phyloP scores from a whole-genome alignment of 2,113 vertebrate species.

The Cyphomyrus discorhynchus region DNA sequence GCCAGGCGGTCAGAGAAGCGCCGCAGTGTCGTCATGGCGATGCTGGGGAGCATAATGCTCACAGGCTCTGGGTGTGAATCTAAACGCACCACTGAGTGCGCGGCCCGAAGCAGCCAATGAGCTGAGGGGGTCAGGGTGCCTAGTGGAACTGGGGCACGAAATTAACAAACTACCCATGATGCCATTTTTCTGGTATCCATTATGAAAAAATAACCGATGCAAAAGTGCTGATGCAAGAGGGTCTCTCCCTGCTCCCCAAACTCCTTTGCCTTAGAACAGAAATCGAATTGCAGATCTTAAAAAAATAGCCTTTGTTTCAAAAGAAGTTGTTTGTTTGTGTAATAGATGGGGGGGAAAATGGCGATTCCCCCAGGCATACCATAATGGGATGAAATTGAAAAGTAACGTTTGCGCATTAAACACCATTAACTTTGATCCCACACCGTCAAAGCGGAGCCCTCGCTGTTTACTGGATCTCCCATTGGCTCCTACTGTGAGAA shows the following conservation, averaged over 20 bases:
- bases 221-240: background rate
- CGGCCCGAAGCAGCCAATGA: background rate
- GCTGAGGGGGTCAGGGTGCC: background rate
- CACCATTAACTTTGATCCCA: slow-evolving; percentile 27
- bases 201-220: background rate
- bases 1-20: background rate
- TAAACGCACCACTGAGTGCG: background rate
- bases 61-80: background rate
- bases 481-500: slow-evolving; percentile 10
- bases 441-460: slow-evolving; percentile 12
- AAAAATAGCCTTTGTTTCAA: background rate
- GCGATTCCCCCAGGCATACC: slow-evolving; percentile 2
- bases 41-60: background rate
- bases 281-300: background rate
- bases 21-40: background rate
- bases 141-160: background rate
- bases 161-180: background rate
- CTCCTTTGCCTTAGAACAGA: background rate
- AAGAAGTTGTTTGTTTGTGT: slow-evolving; percentile 16
- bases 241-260: background rate
- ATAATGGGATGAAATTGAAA: slow-evolving; percentile 23
- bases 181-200: background rate
- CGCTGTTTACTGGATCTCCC: slow-evolving; percentile 6
- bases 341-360: background rate
- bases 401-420: background rate